These are phyloP conservation scores for Littorina saxatilis DNA, from an alignment of 1,140 invertebrate species.

Conservation along the genomic window DNA sequence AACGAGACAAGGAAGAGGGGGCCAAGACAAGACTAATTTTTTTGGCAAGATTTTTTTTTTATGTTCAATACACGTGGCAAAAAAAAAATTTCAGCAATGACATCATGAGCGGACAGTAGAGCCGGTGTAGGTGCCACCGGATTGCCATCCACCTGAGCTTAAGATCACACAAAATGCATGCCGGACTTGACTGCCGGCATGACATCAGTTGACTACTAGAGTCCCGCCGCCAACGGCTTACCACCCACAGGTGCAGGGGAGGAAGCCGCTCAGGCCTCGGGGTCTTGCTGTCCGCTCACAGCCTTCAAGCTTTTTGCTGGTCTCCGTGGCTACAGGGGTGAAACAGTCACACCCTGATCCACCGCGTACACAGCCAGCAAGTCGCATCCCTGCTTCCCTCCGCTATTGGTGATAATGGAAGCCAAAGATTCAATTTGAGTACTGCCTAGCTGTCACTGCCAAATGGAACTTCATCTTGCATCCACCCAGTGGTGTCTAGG, in stretches of 20 bases:
- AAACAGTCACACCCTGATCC: too few relatives aligned
- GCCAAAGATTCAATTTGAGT: too few relatives aligned
- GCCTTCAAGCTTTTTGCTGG: too few relatives aligned
- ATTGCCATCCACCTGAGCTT: slow-evolving; percentile 15
- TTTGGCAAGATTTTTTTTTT: slow-evolving; percentile 19
- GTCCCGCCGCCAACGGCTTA: neutral
- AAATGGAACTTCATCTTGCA: too few relatives aligned
- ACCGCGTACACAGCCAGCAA: too few relatives aligned
- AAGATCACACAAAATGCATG: slow-evolving; percentile 15
- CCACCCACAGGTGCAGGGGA: neutral
- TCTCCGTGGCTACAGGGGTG: too few relatives aligned
- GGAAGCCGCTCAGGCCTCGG: too few relatives aligned
- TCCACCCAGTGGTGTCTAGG: too few relatives aligned
- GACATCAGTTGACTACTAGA: neutral
- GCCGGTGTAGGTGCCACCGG: neutral
- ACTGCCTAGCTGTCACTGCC: too few relatives aligned
- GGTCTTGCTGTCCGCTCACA: too few relatives aligned
- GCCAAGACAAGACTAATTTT: neutral
- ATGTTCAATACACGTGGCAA: neutral
- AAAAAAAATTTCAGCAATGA: slow-evolving; percentile 3
- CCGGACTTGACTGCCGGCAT: neutral
- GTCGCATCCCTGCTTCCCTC: too few relatives aligned
- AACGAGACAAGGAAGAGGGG: neutral
- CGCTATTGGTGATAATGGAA: too few relatives aligned
- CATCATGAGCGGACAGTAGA: neutral